Conservation (phyloP, 2,888 invertebrate genomes). For the Allolobophora icterica region DNA sequence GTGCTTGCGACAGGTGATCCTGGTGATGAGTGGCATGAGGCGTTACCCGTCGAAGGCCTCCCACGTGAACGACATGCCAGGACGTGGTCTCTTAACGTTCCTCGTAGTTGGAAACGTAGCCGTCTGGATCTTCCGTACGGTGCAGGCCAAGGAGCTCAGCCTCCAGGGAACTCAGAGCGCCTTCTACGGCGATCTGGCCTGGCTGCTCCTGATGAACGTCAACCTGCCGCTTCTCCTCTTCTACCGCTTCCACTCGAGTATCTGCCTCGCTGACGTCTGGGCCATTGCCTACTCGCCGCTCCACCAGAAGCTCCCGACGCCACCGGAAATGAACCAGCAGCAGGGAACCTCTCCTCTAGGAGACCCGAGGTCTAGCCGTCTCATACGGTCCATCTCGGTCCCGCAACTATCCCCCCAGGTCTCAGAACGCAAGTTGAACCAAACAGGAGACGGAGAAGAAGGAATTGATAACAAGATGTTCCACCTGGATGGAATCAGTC, state of each 20-base stretch:
- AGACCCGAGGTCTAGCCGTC: not conserved
- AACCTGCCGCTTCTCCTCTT: slow-evolving; percentile 71
- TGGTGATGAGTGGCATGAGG: slow-evolving; percentile 54
- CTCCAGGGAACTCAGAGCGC: slow-evolving; percentile 52
- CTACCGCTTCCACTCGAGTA: slow-evolving; percentile 64
- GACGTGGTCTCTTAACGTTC: slow-evolving; percentile 72
- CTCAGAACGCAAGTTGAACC: not conserved
- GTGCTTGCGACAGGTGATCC: slow-evolving; percentile 28
- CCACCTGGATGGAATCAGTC: not conserved
- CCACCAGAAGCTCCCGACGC: slow-evolving; percentile 29
- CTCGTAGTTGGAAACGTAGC: slow-evolving; percentile 73
- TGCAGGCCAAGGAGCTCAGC: slow-evolving; percentile 63
- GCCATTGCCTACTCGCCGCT: slow-evolving; percentile 56
- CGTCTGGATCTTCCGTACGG: slow-evolving; percentile 74
- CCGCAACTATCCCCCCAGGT: not conserved
- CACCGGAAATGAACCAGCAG: not conserved
- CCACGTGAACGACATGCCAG: slow-evolving; percentile 65
- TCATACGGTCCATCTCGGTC: slow-evolving; percentile 12
- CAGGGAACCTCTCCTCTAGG: not conserved
- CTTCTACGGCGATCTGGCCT: slow-evolving; percentile 73
- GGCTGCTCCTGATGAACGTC: slow-evolving; percentile 73
- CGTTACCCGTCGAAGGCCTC: slow-evolving; percentile 34
- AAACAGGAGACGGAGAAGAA: not conserved
- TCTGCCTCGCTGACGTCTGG: slow-evolving; percentile 65
- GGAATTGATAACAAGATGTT: not conserved